Evolutionary conservation across 2,113 vertebrate species (phyloP), one percentile per base, ranked within the genome.

Genomic region (Pterophyllum scalare): DNA sequence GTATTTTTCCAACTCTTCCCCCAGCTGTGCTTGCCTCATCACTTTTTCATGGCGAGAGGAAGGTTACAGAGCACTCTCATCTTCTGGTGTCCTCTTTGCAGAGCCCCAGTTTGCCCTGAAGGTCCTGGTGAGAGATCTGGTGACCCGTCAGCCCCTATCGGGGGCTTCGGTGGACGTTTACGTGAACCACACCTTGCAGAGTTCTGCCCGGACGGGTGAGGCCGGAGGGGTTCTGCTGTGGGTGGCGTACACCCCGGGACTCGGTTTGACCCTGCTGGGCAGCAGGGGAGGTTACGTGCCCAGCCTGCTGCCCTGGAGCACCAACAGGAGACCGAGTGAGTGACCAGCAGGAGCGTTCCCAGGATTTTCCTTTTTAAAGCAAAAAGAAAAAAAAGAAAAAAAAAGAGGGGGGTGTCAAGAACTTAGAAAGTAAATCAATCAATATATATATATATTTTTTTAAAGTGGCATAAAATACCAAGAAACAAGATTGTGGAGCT

Each of bases 231-330:
- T 96, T 59, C 90, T 97, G 87, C 95, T 99, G 54, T 95, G 90
- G 93, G 96, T 97, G 4, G 91, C 94, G 3, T 98, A 97, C 91
- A 95, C 93, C 1, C 88, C 96, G 3, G 96, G 96, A 4, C 90
- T 97, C 75, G 94, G 96, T 1, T 94, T 99, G 86, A 97, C 97
- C 11, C 94, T 99, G 1, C 91, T 97, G 79, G 97, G 97, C 0
- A 94, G 92, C 90, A 97, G 96, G 95, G 96, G 96, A 72, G 97
- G 97, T 80, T 99, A 98, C 26, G 88, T 98, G n/a, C 93, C 97
- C 93, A 95, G 94, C 19, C 94, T 96, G 15, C 93, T 98, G 88
- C 97, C 97, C 49, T 99, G 98, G 98, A 97, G 95, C 92, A 97
- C 96, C 26, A 88, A 91, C 64, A 97, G 95, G 91, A 98, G 97